Evolutionary conservation across 2,888 invertebrate species (phyloP).

Genomic region (Hecatera dysodea): DNA sequence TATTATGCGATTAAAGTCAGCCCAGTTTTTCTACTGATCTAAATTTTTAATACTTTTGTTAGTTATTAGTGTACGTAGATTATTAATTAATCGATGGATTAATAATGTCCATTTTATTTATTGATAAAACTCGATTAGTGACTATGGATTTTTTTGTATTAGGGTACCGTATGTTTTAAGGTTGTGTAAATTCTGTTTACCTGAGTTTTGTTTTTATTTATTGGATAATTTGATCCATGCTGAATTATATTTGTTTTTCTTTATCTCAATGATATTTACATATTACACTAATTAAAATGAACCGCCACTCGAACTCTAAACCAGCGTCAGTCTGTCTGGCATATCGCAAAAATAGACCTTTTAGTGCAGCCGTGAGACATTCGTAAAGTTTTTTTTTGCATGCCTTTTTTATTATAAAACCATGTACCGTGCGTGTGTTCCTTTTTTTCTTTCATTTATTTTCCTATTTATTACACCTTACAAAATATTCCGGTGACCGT

Average conservation of each 20-base stretch:
- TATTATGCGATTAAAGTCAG: not conserved
- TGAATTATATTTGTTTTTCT: no score
- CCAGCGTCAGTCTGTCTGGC: no score
- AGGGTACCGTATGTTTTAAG: not conserved
- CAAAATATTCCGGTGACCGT: not conserved
- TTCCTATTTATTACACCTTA: not conserved
- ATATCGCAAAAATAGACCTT: no score
- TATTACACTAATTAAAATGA: no score
- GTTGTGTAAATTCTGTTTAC: not conserved
- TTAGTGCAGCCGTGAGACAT: no score
- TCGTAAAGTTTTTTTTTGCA: no score
- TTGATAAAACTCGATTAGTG: constrained; percentile 14
- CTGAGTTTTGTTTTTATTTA: no score
- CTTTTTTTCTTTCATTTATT: not conserved
- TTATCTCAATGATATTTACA: no score
- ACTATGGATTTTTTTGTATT: not conserved
- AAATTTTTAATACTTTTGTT: constrained; percentile 7
- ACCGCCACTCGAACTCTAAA: no score
- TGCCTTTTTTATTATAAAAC: no score
- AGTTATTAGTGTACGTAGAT: not conserved
- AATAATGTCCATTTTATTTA: constrained; percentile 4
- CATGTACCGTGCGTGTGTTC: no score
- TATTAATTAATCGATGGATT: constrained; percentile 19
- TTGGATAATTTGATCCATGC: no score
- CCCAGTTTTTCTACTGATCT: constrained; percentile 12